A percentile compares a stretch with the other conserved stretches of the same genome.
Evolutionary conservation across 2,888 invertebrate genomes (phyloP).

Genomic region (Euproctis similis): DNA sequence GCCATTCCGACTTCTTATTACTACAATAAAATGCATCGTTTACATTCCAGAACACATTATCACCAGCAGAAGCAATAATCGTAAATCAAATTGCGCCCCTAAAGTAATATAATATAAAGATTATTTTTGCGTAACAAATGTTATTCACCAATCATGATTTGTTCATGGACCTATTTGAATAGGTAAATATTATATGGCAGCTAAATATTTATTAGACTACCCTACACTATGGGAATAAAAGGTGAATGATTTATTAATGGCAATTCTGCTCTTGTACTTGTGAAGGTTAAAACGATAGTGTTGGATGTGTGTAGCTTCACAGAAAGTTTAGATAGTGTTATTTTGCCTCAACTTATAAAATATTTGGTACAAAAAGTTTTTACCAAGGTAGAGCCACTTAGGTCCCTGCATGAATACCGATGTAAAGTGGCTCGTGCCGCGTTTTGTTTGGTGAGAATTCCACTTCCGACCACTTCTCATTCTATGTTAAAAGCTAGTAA

Average conservation of each 20-base stretch:
- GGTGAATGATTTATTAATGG: slow-evolving; percentile 20
- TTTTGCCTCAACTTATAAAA: no score
- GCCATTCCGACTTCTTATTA: slow-evolving; percentile 27
- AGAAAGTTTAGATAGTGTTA: no score
- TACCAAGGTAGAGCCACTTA: no score
- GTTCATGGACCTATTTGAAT: slow-evolving; percentile 46
- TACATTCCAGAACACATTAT: slow-evolving; percentile 28
- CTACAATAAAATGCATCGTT: slow-evolving; percentile 38
- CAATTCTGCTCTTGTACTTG: slow-evolving; percentile 6
- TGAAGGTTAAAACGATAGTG: no score
- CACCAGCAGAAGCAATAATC: slow-evolving; percentile 35
- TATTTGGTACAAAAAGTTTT: no score
- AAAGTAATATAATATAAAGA: slow-evolving; percentile 32
- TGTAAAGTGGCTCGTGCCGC: no score
- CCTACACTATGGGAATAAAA: slow-evolving; percentile 10
- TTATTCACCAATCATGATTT: slow-evolving; percentile 50
- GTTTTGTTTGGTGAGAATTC: no score
- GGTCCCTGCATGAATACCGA: no score
- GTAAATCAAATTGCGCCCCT: slow-evolving; percentile 35
- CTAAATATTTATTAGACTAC: slow-evolving; percentile 46
- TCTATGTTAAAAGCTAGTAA: no score
- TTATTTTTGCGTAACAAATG: slow-evolving; percentile 36
- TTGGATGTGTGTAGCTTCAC: no score
- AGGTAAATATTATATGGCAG: slow-evolving; percentile 38
- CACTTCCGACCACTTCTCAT: no score